These are phyloP conservation scores for Petrocephalus sullivani DNA, from an alignment of 2,797 vertebrate genomes.

Conservation along the genomic window DNA sequence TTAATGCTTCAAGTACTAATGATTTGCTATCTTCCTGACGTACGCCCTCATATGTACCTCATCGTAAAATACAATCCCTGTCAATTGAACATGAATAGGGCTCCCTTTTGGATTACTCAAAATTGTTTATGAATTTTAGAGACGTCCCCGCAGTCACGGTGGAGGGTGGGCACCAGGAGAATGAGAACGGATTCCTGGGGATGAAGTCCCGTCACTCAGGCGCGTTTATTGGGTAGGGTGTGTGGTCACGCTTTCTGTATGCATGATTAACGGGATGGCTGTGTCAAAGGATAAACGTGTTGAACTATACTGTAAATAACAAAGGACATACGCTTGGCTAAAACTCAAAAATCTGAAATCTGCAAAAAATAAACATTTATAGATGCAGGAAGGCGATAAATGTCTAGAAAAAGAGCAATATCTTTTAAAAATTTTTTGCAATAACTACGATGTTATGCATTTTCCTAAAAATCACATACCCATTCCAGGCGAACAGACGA, in stretches of 20 bases:
- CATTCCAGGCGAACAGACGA: background rate
- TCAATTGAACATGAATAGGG: background rate
- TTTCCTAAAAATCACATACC: background rate
- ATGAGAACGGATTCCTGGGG: conserved; percentile 23
- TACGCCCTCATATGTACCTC: background rate
- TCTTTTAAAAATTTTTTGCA: background rate
- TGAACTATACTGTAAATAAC: conserved; percentile 62
- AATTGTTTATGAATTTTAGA: background rate
- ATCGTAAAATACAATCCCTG: background rate
- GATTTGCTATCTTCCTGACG: background rate
- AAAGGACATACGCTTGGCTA: conserved; percentile 43
- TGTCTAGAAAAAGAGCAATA: background rate
- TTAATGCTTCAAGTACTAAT: background rate
- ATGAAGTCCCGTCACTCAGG: conserved; percentile 29
- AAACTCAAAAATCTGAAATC: conserved; percentile 16
- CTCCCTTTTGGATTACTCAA: background rate
- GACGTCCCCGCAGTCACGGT: conserved; percentile 19
- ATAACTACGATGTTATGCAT: background rate
- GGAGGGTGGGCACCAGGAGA: conserved; percentile 56
- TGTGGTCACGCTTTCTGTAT: conserved; percentile 58
- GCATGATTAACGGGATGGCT: conserved; percentile 61
- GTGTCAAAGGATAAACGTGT: conserved; percentile 61
- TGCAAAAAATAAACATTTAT: conserved; percentile 41
- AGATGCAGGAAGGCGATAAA: conserved; percentile 22
- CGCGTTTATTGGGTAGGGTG: conserved; percentile 46